Base-by-base conservation (phyloP, 2,888 invertebrate species). In the Priocnemis perturbator region DNA sequence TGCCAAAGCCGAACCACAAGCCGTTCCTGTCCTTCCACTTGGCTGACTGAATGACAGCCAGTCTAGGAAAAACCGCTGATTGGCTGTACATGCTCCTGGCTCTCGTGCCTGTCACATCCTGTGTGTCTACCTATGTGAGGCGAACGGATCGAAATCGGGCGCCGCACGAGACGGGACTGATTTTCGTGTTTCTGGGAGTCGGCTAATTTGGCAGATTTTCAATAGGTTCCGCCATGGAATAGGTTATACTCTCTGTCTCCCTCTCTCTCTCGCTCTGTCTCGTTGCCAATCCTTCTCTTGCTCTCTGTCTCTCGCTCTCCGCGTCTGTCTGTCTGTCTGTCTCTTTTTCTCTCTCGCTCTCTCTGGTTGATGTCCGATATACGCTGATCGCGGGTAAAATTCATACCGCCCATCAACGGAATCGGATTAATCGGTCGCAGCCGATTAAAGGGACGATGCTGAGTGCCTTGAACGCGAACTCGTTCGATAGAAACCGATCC, bases 41-140 rank as follows among this genome's bases (percentile, higher is more conserved):
- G 82, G 83, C 81, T 86, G 88, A 88, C 87, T 87, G 87, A 85
- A 86, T 87, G 87, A 86, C 87, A 87, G 86, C 77, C 78, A 83
- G 81, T 83, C 81, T 82, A 82, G 84, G 83, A 85, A 87, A 87
- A 87, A 87, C 83, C 85, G 81, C 84, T 85, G 87, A 86, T 86
- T 86, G 83, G 80, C 83, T 77, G 77, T 82, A 83, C 82, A 81
- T 79, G 72, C 74, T 76, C 71, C 66, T 75, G 72, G 71, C 74
- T 78, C 82, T 68, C 78, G 76, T 78, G 81, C 74, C 81, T 79
- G 80, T 81, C 82, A 78, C 78, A 75, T 77, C 74, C 71, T 68
- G 72, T 67, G 68, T 79, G 75, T 77, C 73, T 81, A 75, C 71
- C 76, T 77, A 67, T 74, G 70, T 57, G 69, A 62, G 63, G 69